Conservation (phyloP, 1,140 invertebrate species). For the Druon quercuslanigerum region DNA sequence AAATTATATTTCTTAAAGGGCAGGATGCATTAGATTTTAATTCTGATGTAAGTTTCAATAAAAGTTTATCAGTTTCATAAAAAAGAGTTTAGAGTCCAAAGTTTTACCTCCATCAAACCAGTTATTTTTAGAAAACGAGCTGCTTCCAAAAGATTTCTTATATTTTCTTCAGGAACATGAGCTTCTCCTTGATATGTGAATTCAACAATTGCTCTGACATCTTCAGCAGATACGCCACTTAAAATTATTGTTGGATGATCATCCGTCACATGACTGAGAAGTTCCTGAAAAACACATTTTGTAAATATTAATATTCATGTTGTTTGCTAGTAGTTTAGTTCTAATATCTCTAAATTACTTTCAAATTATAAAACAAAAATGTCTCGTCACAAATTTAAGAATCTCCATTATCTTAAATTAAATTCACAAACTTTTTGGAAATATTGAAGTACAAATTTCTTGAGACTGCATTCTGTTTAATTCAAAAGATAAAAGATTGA, state of each 20-base stretch:
- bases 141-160: constrained; percentile 73
- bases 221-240: constrained; percentile 74
- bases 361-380: too few relatives aligned
- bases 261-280: constrained; percentile 69
- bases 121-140: constrained; percentile 75
- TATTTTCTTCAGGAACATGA: constrained; percentile 72
- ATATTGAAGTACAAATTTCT: too few relatives aligned
- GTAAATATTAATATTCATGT: not conserved
- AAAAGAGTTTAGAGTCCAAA: not conserved
- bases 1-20: constrained; percentile 9
- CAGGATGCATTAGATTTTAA: not conserved
- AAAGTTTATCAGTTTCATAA: constrained; percentile 27
- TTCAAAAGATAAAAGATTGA: too few relatives aligned
- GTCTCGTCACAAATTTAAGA: too few relatives aligned
- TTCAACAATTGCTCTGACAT: constrained; percentile 75
- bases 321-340: not conserved
- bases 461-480: too few relatives aligned
- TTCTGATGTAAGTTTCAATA: not conserved
- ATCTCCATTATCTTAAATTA: too few relatives aligned
- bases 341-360: too few relatives aligned
- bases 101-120: constrained; percentile 75
- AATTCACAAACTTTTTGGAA: too few relatives aligned
- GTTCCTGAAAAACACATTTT: constrained; percentile 63
- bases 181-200: constrained; percentile 80
- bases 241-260: constrained; percentile 76